These are phyloP conservation scores for Rhinichthys klamathensis DNA, from an alignment of 2,113 vertebrate species.

Conservation along the genomic window DNA sequence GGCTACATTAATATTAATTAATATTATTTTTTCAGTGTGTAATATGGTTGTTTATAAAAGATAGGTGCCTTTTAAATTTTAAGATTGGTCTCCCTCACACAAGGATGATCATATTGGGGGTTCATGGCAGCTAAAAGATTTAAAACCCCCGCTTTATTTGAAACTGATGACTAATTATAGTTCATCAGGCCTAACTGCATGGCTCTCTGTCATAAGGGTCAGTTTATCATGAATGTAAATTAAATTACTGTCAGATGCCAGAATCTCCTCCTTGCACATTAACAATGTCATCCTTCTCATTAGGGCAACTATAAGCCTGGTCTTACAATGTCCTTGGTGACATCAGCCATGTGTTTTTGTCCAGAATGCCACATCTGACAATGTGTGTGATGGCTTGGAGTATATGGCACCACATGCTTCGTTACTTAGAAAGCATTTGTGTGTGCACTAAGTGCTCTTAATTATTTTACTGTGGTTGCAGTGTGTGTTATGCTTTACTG, in stretches of 20 bases:
- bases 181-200: not conserved
- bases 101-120: no score
- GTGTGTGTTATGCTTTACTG: not conserved
- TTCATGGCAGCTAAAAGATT: no score
- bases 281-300: not conserved
- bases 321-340: not conserved
- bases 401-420: not conserved
- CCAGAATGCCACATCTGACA: not conserved
- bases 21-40: no score
- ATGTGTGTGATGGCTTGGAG: not conserved
- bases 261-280: constrained; percentile 22
- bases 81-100: no score
- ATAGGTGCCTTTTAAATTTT: no score
- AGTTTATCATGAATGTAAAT: constrained; percentile 9
- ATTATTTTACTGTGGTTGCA: not conserved
- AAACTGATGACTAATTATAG: not conserved
- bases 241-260: constrained; percentile 4
- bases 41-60: no score
- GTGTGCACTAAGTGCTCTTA: not conserved
- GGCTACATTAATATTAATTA: no score
- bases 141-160: no score
- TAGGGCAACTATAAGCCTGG: not conserved
- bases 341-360: constrained; percentile 15
- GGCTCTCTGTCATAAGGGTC: constrained; percentile 2
- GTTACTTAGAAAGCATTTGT: not conserved